Percentiles rank a stretch among this genome's conserved stretches.
Evolutionary conservation across 2,888 invertebrate species (phyloP).

Genomic region (Dolichopus griseipennis): DNA sequence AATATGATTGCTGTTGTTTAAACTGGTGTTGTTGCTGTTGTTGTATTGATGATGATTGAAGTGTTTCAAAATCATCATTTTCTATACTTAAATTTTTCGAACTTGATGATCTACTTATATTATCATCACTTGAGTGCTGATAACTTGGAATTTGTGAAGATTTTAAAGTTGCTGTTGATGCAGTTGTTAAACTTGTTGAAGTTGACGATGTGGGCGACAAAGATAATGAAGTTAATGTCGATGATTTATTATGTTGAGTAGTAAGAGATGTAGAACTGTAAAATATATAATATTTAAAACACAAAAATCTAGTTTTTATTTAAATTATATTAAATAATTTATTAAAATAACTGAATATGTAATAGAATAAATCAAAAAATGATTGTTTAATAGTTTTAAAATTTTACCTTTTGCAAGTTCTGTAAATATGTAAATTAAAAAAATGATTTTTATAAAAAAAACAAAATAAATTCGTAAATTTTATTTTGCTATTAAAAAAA

Average conservation of each 20-base stretch:
- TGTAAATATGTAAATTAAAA: neutral
- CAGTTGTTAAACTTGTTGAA: conserved; percentile 27
- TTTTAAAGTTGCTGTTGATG: conserved; percentile 28
- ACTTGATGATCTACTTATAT: conserved; percentile 21
- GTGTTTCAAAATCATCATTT: conserved; percentile 16
- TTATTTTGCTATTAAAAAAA: too few species aligned
- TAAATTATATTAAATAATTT: too few species aligned
- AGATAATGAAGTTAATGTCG: conserved; percentile 15
- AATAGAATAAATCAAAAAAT: neutral
- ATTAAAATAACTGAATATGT: neutral
- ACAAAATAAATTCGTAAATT: too few species aligned
- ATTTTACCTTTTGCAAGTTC: neutral
- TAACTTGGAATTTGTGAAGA: conserved; percentile 41
- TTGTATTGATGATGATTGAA: conserved; percentile 22
- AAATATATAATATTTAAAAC: neutral
- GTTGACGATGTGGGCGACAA: conserved; percentile 24
- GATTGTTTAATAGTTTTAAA: neutral
- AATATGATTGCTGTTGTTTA: neutral
- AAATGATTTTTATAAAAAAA: neutral
- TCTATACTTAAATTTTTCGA: neutral
- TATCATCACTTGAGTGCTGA: conserved; percentile 28
- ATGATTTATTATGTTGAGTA: conserved; percentile 2
- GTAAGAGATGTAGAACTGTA: neutral
- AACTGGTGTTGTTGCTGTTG: conserved; percentile 26
- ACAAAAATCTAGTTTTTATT: too few species aligned